Base-by-base conservation (phyloP, 2,888 invertebrate species). In the Hyposoter didymator region DNA sequence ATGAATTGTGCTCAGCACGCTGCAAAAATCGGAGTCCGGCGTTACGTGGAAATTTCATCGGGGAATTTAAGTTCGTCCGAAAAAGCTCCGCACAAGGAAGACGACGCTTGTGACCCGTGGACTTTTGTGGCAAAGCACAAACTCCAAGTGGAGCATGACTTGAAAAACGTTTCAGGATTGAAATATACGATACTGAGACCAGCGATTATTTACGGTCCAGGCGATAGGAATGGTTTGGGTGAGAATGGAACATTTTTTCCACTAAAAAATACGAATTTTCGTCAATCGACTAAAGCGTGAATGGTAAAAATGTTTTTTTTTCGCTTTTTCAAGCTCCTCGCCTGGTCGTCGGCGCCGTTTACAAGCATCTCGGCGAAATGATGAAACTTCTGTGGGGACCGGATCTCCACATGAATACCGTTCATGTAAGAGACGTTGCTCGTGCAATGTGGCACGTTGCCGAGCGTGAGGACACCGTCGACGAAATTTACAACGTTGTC, bases 331-430 rank as follows among this genome's bases (percentile, higher is more conserved):
- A 22, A 98, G 98, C 97, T 86, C 98, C 98, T 0, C 96, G 98
- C 66, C 95, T 98, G 78, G 96, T 98, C 49, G 96, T 98, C 90
- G 98, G 98, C 82, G 97, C 97, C 55, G 96, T 98, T 87, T 99
- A 99, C 94, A 98, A 97, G 92, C 96, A 98, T 92, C 95, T 98
- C 45, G 96, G 96, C 52, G 98, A 98, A 94, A 97, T 97, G 87
- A 98, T 99, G 98, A 98, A 98, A 94, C 95, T 99, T 49, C 95
- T 98, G 32, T 99, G 98, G 98, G 97, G 97, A 59, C 96, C 96
- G 14, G 96, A 97, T 84, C 95, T 98, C 88, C 96, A 96, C 91
- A 95, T 98, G 94, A 98, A 98, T 94, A 99, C 98, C 0, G 96
- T 98, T 35, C 98, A 98, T 93, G 97, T 98, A 0, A 93, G 94